Percentiles rank a stretch among this genome's conserved stretches.
Evolutionary conservation across 2,888 invertebrate genomes (phyloP).

Genomic region (Ornithoptera alexandrae): DNA sequence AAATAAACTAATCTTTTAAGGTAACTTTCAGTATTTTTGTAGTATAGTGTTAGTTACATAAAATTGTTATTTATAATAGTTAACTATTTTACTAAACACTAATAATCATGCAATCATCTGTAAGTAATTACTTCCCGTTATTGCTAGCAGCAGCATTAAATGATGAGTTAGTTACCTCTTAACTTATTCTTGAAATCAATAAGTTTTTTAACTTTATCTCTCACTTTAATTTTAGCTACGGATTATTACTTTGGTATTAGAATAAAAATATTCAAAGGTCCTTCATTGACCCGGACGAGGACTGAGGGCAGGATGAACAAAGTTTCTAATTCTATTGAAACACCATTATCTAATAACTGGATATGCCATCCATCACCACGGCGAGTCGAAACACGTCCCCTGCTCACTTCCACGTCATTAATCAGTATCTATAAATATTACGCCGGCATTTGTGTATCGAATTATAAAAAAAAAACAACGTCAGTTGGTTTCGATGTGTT

Average conservation of each 20-base stretch:
- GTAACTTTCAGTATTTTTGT: no score
- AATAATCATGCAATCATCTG: no score
- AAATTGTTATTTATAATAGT: no score
- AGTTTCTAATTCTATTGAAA: conserved; percentile 75
- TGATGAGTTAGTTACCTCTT: no score
- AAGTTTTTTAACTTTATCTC: not conserved
- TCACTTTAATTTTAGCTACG: not conserved
- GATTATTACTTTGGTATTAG: conserved; percentile 4
- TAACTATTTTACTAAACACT: no score
- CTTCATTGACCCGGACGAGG: conserved; percentile 43
- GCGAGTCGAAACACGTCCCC: conserved; percentile 57
- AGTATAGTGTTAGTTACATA: no score
- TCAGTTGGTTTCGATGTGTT: conserved; percentile 27
- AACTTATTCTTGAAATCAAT: not conserved
- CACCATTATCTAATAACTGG: conserved; percentile 77
- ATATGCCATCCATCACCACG: conserved; percentile 67
- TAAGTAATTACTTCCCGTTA: no score
- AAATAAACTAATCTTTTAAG: no score
- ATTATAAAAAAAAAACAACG: conserved; percentile 41
- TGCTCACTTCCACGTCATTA: conserved; percentile 71
- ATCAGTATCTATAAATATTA: conserved; percentile 77
- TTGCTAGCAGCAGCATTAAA: no score
- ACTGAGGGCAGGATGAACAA: conserved; percentile 65
- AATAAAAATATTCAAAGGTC: conserved; percentile 16
- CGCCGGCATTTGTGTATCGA: conserved; percentile 70